phyloP scores from a whole-genome alignment of 2,888 invertebrate species.

The Xanthia togata region DNA sequence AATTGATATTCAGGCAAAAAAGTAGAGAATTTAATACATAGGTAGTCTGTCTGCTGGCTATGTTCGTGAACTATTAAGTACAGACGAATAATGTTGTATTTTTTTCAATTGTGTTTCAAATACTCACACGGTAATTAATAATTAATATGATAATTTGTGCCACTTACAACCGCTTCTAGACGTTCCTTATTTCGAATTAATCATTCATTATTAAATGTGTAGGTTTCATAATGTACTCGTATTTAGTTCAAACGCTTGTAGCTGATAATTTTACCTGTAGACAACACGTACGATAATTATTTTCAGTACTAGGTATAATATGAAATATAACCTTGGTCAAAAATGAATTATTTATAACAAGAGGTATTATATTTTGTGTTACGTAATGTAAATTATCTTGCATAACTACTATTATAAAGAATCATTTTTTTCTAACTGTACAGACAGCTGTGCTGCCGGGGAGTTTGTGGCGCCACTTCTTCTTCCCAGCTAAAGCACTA shows the following conservation, averaged over 20 bases:
- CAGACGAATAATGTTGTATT: background rate
- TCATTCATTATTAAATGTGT: conserved; percentile 31
- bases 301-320: background rate
- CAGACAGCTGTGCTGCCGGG: too few relatives aligned
- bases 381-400: too few relatives aligned
- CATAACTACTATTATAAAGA: too few relatives aligned
- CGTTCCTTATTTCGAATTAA: conserved; percentile 20
- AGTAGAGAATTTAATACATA: background rate
- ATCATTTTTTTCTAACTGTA: too few relatives aligned
- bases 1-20: background rate
- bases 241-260: conserved; percentile 14
- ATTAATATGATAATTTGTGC: conserved; percentile 10
- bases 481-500: too few relatives aligned
- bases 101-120: background rate
- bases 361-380: too few relatives aligned
- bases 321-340: background rate
- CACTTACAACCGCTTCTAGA: conserved; percentile 5
- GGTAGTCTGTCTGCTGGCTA: background rate
- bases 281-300: background rate
- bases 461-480: too few relatives aligned
- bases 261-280: conserved; percentile 6
- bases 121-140: conserved; percentile 10
- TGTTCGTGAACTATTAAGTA: background rate
- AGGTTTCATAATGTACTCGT: conserved; percentile 25
- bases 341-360: background rate